These are phyloP conservation scores for Halotydeus destructor DNA, from an alignment of 1,140 invertebrate genomes.

Conservation along the genomic window DNA sequence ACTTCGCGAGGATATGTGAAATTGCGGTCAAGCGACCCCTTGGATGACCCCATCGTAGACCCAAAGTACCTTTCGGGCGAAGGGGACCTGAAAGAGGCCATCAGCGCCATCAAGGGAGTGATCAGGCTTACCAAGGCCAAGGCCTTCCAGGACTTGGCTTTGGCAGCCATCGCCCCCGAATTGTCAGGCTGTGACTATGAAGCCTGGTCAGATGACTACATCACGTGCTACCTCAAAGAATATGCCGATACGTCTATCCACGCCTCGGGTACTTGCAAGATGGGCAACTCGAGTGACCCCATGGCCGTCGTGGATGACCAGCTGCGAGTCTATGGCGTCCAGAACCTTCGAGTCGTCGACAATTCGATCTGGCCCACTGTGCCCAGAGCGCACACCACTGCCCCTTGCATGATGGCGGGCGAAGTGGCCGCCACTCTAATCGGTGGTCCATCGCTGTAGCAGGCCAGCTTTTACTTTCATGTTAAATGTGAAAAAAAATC, in stretches of 20 bases:
- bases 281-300: slow-evolving; percentile 6
- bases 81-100: slow-evolving; percentile 46
- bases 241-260: slow-evolving; percentile 54
- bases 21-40: slow-evolving; percentile 50
- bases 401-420: no score
- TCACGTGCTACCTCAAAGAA: slow-evolving; percentile 46
- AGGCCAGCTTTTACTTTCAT: no score
- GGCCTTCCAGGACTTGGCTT: no score
- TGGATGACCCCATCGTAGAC: slow-evolving; percentile 59
- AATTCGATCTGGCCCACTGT: no score
- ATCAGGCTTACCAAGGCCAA: neutral
- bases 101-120: slow-evolving; percentile 36
- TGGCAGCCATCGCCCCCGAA: slow-evolving; percentile 22
- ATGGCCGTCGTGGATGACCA: slow-evolving; percentile 3
- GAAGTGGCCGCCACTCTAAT: no score
- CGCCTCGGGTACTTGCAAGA: slow-evolving; percentile 25
- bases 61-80: slow-evolving; percentile 67
- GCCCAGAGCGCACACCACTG: no score
- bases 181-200: slow-evolving; percentile 39
- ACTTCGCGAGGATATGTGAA: slow-evolving; percentile 56
- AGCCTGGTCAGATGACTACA: slow-evolving; percentile 52
- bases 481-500: no score
- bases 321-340: slow-evolving; percentile 28
- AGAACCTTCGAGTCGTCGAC: slow-evolving; percentile 57
- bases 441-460: no score